These are phyloP conservation scores for Nylanderia fulva DNA, from an alignment of 1,140 invertebrate genomes.

Conservation along the genomic window DNA sequence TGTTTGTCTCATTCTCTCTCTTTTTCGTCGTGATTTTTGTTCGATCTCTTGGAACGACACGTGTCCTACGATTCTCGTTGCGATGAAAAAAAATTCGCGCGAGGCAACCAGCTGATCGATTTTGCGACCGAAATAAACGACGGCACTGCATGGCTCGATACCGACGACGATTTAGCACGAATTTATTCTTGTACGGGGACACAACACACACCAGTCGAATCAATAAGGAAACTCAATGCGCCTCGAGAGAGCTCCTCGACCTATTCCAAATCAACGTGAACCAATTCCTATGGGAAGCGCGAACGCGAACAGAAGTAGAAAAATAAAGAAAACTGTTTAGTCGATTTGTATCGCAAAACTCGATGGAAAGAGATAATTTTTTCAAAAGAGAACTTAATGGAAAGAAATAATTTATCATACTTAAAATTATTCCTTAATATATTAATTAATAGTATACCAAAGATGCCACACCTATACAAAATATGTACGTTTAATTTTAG, in stretches of 20 bases:
- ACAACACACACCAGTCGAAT: conserved; percentile 45
- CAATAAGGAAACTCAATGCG: conserved; percentile 47
- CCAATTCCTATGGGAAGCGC: conserved; percentile 36
- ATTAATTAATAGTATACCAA: background rate
- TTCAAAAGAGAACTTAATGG: background rate
- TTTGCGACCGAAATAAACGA: conserved; percentile 47
- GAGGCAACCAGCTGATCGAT: conserved; percentile 17
- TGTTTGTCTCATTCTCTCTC: background rate
- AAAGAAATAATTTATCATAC: background rate
- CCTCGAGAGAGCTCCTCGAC: conserved; percentile 20
- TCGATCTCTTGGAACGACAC: background rate
- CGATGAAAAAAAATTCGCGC: conserved; percentile 4
- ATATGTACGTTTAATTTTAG: background rate
- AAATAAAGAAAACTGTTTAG: conserved; percentile 11
- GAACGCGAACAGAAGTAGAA: conserved; percentile 21
- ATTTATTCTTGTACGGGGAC: conserved; percentile 48
- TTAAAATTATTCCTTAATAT: background rate
- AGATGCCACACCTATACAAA: background rate
- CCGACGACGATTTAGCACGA: conserved; percentile 35
- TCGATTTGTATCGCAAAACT: background rate
- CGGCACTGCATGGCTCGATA: conserved; percentile 18
- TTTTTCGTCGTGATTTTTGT: background rate
- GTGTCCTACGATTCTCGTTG: background rate
- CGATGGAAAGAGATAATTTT: background rate
- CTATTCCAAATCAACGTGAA: conserved; percentile 54